A percentile compares a stretch with the other conserved stretches of the same genome.
Evolutionary conservation across 2,113 vertebrate genomes (phyloP).

Genomic region (Leptosomus discolor): DNA sequence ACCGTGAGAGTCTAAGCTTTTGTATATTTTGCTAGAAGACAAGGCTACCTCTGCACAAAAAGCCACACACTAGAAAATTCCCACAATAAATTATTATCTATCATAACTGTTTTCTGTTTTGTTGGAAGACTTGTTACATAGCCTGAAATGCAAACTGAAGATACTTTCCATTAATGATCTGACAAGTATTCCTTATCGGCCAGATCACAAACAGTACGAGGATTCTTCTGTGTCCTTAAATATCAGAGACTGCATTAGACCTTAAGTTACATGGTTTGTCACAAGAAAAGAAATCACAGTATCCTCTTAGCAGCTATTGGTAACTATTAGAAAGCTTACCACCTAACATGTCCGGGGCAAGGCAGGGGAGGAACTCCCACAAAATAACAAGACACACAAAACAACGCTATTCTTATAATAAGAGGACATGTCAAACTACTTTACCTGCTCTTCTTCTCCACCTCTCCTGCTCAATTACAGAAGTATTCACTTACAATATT

Average conservation of each 20-base stretch:
- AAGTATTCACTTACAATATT: not conserved
- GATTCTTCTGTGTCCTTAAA: not conserved
- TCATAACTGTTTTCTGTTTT: not conserved
- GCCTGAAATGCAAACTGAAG: not conserved
- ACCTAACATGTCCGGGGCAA: not conserved
- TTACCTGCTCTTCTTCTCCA: not conserved
- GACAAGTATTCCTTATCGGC: not conserved
- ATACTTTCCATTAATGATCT: not conserved
- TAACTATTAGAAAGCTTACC: not conserved
- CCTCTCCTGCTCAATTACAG: not conserved
- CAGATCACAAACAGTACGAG: not conserved
- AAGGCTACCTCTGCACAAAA: not conserved
- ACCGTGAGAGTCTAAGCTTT: not conserved
- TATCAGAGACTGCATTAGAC: not conserved
- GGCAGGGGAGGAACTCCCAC: too few relatives aligned
- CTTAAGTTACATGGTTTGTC: not conserved
- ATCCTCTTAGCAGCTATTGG: not conserved
- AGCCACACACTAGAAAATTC: too few relatives aligned
- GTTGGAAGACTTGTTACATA: not conserved
- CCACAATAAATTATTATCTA: not conserved
- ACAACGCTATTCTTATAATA: not conserved
- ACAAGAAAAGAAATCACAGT: not conserved
- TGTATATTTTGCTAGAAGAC: not conserved
- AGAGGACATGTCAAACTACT: not conserved
- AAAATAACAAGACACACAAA: not conserved